Evolutionary conservation across 2,113 vertebrate species (phyloP).

Genomic region (Elaphurus davidianus): DNA sequence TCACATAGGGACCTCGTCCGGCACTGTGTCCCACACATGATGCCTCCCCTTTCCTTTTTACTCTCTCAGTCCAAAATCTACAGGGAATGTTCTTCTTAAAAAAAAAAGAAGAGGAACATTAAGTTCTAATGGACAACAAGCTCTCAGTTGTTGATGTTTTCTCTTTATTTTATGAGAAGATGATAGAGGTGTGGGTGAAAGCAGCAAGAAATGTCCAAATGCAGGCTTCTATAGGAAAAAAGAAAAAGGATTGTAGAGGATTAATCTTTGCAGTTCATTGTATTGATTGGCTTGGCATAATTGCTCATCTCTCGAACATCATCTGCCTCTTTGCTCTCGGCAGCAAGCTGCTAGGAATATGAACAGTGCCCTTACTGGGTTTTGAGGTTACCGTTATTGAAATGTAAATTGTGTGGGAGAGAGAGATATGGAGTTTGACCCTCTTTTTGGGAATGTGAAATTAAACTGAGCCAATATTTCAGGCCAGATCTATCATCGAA

Average conservation of each 20-base stretch:
- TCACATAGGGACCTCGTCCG: neutral
- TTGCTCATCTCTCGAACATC: slow-evolving; percentile 24
- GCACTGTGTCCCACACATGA: neutral
- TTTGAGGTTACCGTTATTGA: slow-evolving; percentile 15
- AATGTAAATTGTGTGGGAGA: slow-evolving; percentile 42
- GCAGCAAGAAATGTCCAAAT: slow-evolving; percentile 14
- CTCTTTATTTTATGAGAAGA: neutral
- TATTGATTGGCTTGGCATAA: slow-evolving; percentile 32
- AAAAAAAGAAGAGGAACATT: neutral
- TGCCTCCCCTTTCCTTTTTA: neutral
- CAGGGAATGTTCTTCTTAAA: neutral
- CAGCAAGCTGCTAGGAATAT: slow-evolving; percentile 39
- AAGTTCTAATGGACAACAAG: neutral
- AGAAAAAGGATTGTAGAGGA: slow-evolving; percentile 46
- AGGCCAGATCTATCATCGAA: neutral
- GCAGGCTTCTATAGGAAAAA: slow-evolving; percentile 17
- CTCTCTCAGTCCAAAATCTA: neutral
- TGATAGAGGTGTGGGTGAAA: neutral
- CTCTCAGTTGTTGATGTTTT: neutral
- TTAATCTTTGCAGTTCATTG: slow-evolving; percentile 62
- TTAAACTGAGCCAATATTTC: neutral
- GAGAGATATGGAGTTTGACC: neutral
- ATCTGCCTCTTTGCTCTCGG: slow-evolving; percentile 48
- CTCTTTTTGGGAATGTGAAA: neutral
- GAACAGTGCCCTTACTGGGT: neutral